Conservation (phyloP, 2,888 invertebrate genomes). For the Trachelus iudaicus region DNA sequence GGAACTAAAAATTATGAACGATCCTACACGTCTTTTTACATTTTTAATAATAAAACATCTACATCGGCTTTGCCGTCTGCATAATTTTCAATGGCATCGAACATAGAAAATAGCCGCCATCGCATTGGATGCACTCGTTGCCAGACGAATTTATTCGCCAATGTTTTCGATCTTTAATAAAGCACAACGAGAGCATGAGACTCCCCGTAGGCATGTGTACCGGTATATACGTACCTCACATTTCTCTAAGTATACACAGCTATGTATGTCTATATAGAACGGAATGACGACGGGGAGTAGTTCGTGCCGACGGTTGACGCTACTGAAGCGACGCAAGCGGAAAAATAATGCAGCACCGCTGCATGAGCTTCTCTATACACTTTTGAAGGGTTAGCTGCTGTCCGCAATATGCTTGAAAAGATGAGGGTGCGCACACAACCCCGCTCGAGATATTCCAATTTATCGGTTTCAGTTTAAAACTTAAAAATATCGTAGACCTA, state of each 20-base stretch:
- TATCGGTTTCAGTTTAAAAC: background rate
- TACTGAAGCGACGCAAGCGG: background rate
- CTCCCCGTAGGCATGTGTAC: background rate
- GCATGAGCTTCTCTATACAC: background rate
- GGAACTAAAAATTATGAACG: too few species aligned
- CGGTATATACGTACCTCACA: background rate
- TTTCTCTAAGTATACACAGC: background rate
- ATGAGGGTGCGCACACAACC: background rate
- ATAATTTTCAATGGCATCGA: background rate
- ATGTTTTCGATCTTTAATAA: slow-evolving; percentile 1
- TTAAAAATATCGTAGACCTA: background rate
- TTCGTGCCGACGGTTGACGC: background rate
- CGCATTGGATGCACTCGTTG: background rate
- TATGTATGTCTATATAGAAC: background rate
- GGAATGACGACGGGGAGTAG: background rate
- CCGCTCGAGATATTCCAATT: background rate
- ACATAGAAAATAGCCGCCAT: background rate
- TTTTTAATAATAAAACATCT: background rate
- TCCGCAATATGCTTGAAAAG: background rate
- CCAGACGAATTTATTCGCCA: background rate
- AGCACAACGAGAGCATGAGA: background rate
- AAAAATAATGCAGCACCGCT: background rate
- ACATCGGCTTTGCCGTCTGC: background rate
- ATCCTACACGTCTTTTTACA: background rate
- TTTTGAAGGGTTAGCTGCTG: background rate